Evolutionary conservation across 2,888 invertebrate genomes (phyloP), one percentile per base, ranked within the genome.

Genomic region (Drosophila prostipennis): DNA sequence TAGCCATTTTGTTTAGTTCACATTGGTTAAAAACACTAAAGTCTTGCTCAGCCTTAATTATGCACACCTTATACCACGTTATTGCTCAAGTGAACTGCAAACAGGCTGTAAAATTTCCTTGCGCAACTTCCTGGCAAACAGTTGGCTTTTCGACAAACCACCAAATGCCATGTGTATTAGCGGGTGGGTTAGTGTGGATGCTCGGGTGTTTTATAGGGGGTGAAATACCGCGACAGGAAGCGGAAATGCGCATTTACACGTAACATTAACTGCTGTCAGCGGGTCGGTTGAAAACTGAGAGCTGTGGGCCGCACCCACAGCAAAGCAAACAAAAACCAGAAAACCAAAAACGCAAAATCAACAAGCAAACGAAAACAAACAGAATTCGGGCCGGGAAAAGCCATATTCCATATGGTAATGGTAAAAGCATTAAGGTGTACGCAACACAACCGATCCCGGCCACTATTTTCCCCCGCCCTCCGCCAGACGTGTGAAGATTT

Each of bases 161-260:
- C 71, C 40, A 61, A 76, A 65, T 67, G 74, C 46, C 73, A 78
- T 58, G 72, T 70, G 63, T 54, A 58, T 16, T 48, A 16, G 39
- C 8, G 54, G 37, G 48, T 37, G 54, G 16, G 14, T 34, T 19
- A 32, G 11, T 14, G 37, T 7, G 37, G 16, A 16, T 29, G 29
- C 19, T 19, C 11, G n/a, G 48, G 32, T 6, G 49, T 48, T 54
- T 51, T 54, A 36, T 52, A 64, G 3, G n/a, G 32, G 39, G 46
- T 72, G 52, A 16, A 54, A 65, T 49, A 26, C 58, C 58, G 77
- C 77, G 69, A 53, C 83, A 78, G 86, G 83, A 84, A 87, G 74
- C 84, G 88, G 88, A 87, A 84, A 84, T 87, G 88, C 88, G 83
- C 88, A 87, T 84, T 87, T 84, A 84, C 87, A 84, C 88, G 83